These are phyloP conservation scores for Leptodactylus fuscus DNA, from an alignment of 2,113 vertebrate genomes.

Conservation along the genomic window DNA sequence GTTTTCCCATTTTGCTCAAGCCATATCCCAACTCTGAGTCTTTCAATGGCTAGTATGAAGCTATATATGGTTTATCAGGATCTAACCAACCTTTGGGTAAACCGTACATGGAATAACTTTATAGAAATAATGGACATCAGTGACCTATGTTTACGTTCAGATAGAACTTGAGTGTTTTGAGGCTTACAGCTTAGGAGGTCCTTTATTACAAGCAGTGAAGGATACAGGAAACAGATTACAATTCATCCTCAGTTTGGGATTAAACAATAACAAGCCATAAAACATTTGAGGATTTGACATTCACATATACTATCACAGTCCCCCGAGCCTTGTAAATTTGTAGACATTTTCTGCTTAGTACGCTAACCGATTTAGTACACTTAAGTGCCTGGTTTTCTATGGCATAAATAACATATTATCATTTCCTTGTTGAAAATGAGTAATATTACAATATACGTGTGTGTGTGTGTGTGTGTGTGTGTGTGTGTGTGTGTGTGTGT, in stretches of 20 bases:
- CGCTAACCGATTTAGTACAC: too few species aligned
- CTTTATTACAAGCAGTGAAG: not conserved
- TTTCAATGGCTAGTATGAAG: not conserved
- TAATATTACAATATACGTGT: too few species aligned
- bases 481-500: too few species aligned
- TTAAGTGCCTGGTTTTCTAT: not conserved
- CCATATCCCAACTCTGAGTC: not conserved
- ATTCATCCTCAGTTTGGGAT: constrained; percentile 3
- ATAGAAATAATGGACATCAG: not conserved
- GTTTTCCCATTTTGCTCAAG: too few species aligned
- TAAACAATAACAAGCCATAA: constrained; percentile 41
- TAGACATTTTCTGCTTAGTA: not conserved
- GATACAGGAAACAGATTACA: not conserved
- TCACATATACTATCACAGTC: not conserved
- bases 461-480: too few species aligned
- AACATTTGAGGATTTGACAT: constrained; percentile 41
- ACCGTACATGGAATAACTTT: too few species aligned
- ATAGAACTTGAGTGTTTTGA: not conserved
- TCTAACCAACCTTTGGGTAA: too few species aligned
- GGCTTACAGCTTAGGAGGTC: not conserved
- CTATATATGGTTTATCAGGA: too few species aligned
- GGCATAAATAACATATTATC: not conserved
- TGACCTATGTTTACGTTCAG: not conserved
- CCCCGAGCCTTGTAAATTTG: constrained; percentile 1
- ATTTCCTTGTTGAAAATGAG: not conserved